These are phyloP conservation scores for Taeniopygia guttata DNA, from an alignment of 2,797 vertebrate species.

Conservation along the genomic window DNA sequence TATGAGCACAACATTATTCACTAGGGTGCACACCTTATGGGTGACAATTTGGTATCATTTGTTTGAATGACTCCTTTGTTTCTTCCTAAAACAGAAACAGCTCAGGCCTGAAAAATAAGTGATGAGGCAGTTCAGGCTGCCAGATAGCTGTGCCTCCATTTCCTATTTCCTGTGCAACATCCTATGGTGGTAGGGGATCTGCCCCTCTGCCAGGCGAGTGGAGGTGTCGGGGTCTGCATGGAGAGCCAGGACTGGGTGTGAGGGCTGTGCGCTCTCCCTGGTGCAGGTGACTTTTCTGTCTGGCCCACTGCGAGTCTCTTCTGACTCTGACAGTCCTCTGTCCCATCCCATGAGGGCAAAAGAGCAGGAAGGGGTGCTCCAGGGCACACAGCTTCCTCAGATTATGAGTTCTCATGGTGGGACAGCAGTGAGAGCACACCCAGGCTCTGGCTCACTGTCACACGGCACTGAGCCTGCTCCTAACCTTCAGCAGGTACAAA, in stretches of 20 bases:
- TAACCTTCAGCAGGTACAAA: neutral
- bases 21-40: rapidly evolving
- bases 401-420: neutral
- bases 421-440: neutral
- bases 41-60: neutral
- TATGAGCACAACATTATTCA: neutral
- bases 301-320: neutral
- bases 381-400: neutral
- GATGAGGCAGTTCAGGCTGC: neutral
- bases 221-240: neutral
- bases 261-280: rapidly evolving
- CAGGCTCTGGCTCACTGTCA: neutral
- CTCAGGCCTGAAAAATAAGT: neutral
- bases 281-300: neutral
- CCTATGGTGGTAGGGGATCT: neutral
- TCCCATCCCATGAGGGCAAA: neutral
- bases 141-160: neutral
- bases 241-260: neutral
- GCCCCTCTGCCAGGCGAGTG: rapidly evolving
- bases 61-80: neutral
- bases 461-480: neutral
- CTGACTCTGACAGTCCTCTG: neutral
- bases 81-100: neutral
- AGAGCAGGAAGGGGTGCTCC: neutral
- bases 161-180: neutral